Conservation (phyloP, 2,888 invertebrate genomes). For the Flexamia atlantica region DNA sequence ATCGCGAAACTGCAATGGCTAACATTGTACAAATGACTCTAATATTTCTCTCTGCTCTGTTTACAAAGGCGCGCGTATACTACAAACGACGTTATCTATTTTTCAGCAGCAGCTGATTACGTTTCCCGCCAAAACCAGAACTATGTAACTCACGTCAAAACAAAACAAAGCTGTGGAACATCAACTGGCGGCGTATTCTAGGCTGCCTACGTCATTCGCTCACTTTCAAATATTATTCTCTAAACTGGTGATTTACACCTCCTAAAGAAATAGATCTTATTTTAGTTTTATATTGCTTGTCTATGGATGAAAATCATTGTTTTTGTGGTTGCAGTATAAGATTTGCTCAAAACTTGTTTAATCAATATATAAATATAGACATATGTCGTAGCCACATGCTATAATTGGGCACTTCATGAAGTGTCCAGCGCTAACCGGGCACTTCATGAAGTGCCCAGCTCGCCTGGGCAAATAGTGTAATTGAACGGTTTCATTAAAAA, state of each 20-base stretch:
- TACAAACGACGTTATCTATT: constrained; percentile 35
- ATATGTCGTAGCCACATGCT: no score
- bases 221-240: constrained; percentile 5
- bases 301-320: no score
- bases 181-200: neutral
- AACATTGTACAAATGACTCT: neutral
- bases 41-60: neutral
- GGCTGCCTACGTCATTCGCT: constrained; percentile 2
- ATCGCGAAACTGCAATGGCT: neutral
- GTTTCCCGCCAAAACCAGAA: constrained; percentile 36
- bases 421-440: no score
- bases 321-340: no score
- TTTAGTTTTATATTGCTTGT: neutral
- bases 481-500: no score
- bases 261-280: neutral
- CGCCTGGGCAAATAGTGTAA: no score
- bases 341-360: no score
- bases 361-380: no score
- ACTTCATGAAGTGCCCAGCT: no score
- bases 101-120: constrained; percentile 22
- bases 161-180: constrained; percentile 8
- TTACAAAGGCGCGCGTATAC: neutral
- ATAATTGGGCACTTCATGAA: no score
- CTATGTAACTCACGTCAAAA: no score
- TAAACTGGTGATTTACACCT: neutral